Evolutionary conservation across 35 echinoderm and acorn worm genomes (phyloP).

Genomic region (Amphiura filiformis): DNA sequence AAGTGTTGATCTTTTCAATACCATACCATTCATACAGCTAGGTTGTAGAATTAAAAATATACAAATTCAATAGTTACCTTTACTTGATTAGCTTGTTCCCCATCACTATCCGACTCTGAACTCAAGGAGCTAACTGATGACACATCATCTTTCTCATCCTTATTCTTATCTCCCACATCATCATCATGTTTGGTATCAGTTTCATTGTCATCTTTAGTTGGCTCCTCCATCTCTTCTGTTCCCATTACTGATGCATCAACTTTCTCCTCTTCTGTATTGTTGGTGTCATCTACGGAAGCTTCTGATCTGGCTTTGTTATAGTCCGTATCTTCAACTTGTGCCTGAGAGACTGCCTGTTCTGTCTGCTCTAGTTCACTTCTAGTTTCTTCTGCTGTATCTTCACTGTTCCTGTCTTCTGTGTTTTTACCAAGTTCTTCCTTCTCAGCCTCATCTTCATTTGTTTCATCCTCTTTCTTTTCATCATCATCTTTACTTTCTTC

Average conservation of each 20-base stretch:
- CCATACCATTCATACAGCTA: too few relatives aligned
- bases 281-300: too few relatives aligned
- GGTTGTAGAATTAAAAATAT: too few relatives aligned
- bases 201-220: neutral
- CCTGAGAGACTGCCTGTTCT: too few relatives aligned
- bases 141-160: conserved; percentile 17
- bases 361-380: neutral
- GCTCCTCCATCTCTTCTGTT: neutral
- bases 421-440: neutral
- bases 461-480: neutral
- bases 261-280: conserved; percentile 1
- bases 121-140: too few relatives aligned
- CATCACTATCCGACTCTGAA: conserved; percentile 11
- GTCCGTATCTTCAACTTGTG: conserved; percentile 18
- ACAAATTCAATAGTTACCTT: conserved; percentile 22
- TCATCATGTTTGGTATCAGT: neutral
- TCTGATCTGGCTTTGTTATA: conserved; percentile 8
- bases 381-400: neutral
- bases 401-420: neutral
- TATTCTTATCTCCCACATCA: conserved; percentile 2
- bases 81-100: neutral
- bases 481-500: neutral
- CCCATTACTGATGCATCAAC: neutral
- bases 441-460: conserved; percentile 5
- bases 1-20: too few relatives aligned